Conservation (phyloP, 2,113 vertebrate genomes). For the Protobothrops mucrosquamatus region DNA sequence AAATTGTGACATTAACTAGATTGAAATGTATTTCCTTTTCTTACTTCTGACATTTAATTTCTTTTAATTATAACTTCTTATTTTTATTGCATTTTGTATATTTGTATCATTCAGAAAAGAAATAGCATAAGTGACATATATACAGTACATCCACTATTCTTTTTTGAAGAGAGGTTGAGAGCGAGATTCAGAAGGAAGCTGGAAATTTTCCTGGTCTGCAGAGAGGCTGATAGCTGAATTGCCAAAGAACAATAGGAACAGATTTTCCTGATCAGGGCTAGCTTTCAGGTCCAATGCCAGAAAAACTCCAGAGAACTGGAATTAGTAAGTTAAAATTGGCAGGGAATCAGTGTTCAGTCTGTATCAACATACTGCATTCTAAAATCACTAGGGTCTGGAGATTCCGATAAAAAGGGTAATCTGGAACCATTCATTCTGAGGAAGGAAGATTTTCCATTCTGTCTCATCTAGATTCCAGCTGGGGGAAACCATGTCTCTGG, state of each 20-base stretch:
- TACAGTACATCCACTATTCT: not conserved
- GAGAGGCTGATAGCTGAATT: not conserved
- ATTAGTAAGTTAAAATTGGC: not conserved
- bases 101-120: not conserved
- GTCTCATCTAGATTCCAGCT: not conserved
- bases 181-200: not conserved
- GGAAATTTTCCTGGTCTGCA: not conserved
- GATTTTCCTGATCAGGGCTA: not conserved
- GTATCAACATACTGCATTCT: not conserved
- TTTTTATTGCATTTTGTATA: not conserved
- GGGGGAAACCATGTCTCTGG: not conserved
- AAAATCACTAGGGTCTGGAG: not conserved
- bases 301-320: not conserved
- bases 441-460: not conserved
- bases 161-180: not conserved
- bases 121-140: not conserved
- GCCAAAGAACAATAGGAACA: not conserved
- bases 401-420: not conserved
- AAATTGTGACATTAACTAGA: not conserved
- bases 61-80: not conserved
- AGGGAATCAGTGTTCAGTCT: not conserved
- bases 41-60: not conserved
- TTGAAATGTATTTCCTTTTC: not conserved
- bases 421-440: not conserved
- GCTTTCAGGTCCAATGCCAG: not conserved